Percentiles rank a stretch among this genome's conserved stretches.
Conservation (phyloP, 1,140 invertebrate species). For the Dolichoris vasculosae region DNA sequence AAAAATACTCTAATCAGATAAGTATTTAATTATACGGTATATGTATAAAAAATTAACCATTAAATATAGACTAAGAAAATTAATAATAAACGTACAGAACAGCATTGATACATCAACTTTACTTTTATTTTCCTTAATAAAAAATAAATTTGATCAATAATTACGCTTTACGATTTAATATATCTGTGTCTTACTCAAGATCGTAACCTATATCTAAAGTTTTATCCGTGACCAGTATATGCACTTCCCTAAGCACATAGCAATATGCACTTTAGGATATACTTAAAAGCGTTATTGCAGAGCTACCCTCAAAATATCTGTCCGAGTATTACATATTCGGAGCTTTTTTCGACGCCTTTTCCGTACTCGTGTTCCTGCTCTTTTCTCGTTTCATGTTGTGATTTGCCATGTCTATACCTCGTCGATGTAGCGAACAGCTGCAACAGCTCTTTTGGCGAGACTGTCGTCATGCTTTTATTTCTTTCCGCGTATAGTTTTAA, state of each 20-base stretch:
- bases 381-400: neutral
- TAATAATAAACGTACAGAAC: too few relatives aligned
- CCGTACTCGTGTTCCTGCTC: neutral
- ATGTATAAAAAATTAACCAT: too few relatives aligned
- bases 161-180: neutral
- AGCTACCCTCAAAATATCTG: slow-evolving; percentile 12
- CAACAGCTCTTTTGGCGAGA: neutral
- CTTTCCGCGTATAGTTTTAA: slow-evolving; percentile 16
- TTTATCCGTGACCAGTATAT: neutral
- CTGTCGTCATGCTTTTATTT: neutral
- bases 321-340: neutral
- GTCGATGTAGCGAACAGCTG: neutral
- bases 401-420: neutral
- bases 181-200: neutral
- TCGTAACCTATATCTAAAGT: neutral
- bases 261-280: neutral
- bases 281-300: slow-evolving; percentile 1
- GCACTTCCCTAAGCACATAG: neutral
- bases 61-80: too few relatives aligned
- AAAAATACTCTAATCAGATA: slow-evolving; percentile 6
- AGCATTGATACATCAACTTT: neutral
- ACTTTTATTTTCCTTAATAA: neutral
- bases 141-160: neutral
- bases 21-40: neutral
- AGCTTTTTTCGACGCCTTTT: neutral